These are phyloP conservation scores for Chamaetylas fuelleborni DNA, from an alignment of 2,113 vertebrate genomes.

Conservation along the genomic window DNA sequence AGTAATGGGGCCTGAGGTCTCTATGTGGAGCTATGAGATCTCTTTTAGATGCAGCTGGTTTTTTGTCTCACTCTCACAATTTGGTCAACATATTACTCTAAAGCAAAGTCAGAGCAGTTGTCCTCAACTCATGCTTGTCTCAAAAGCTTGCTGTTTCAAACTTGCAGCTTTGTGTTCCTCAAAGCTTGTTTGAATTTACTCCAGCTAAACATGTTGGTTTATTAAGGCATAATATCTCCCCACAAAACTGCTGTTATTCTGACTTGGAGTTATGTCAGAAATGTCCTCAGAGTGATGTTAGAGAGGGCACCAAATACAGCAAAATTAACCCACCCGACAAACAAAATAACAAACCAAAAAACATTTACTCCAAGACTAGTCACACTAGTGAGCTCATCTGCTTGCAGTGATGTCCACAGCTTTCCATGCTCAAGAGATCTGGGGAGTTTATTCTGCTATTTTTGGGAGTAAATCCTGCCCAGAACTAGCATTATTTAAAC, in stretches of 20 bases:
- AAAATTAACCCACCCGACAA: background rate
- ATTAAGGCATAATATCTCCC: background rate
- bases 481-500: background rate
- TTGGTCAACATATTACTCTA: background rate
- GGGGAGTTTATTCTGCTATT: background rate
- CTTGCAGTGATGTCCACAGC: background rate
- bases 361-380: background rate
- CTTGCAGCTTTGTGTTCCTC: background rate
- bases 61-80: background rate
- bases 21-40: background rate
- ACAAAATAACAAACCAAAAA: background rate
- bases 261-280: background rate
- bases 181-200: background rate
- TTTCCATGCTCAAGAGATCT: background rate
- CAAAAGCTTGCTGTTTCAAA: background rate
- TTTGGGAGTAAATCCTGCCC: background rate
- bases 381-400: background rate
- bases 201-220: background rate
- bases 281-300: background rate
- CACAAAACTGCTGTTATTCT: background rate
- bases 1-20: rapidly evolving
- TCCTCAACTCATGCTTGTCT: background rate
- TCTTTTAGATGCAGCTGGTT: background rate
- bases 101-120: background rate
- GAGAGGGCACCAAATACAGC: background rate